phyloP scores from a whole-genome alignment of 2,113 vertebrate genomes.

The Podarcis cretensis region DNA sequence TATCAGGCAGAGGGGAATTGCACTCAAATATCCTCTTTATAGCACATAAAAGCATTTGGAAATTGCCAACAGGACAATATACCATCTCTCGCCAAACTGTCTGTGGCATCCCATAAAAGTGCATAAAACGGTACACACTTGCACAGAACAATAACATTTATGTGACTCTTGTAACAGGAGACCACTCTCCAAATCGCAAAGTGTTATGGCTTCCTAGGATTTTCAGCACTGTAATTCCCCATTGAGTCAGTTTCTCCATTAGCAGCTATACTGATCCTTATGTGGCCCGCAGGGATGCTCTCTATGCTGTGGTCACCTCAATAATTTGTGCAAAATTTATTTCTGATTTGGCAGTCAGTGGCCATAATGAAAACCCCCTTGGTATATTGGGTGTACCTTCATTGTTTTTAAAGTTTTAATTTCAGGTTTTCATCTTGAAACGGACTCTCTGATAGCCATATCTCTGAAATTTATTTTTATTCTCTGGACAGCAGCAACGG shows the following conservation, averaged over 20 bases:
- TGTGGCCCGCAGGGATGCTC: background rate
- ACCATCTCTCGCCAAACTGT: background rate
- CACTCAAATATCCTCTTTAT: constrained; percentile 15
- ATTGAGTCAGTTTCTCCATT: background rate
- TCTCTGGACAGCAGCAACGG: background rate
- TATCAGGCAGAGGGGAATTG: background rate
- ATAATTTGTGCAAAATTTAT: too few relatives aligned
- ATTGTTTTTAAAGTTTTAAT: background rate
- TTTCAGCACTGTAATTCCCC: background rate
- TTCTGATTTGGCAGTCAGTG: background rate
- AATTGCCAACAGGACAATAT: background rate
- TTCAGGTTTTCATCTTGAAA: background rate
- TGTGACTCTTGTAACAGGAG: background rate
- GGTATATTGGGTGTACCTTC: background rate
- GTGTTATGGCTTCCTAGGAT: background rate
- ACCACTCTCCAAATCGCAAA: background rate
- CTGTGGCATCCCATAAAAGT: background rate
- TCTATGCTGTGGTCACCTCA: background rate
- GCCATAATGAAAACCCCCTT: background rate
- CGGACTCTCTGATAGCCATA: background rate
- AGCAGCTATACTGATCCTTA: background rate
- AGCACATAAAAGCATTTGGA: background rate
- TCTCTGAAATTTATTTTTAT: background rate
- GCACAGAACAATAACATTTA: background rate
- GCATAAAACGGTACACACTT: background rate